Evolutionary conservation across 2,888 invertebrate genomes (phyloP).

Genomic region (Drosophila suboccidentalis): DNA sequence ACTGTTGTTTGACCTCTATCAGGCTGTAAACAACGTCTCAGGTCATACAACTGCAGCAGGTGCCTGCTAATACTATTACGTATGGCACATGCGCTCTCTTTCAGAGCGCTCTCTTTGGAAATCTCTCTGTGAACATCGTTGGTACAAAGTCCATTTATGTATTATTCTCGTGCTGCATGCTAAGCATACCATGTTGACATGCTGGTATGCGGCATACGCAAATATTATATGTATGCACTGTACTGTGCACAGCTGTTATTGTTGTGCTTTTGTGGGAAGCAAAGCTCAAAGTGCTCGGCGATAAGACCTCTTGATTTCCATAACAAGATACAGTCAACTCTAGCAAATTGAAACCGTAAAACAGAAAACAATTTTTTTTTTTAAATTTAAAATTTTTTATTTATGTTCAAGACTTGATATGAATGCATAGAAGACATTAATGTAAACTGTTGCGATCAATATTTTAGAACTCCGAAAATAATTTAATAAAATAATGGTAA

Average conservation of each 20-base stretch:
- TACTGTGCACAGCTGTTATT: slow-evolving; percentile 11
- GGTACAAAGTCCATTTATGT: slow-evolving; percentile 47
- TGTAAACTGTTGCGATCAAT: too few relatives aligned
- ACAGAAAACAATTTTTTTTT: too few relatives aligned
- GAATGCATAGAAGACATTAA: too few relatives aligned
- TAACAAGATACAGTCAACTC: slow-evolving; percentile 11
- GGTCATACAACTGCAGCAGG: slow-evolving; percentile 41
- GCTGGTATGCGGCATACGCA: slow-evolving; percentile 5
- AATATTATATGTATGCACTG: not conserved
- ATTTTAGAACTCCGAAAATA: too few relatives aligned
- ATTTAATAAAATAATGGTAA: not conserved
- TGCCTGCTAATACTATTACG: slow-evolving; percentile 28
- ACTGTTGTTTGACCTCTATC: slow-evolving; percentile 40
- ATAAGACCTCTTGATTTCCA: slow-evolving; percentile 11
- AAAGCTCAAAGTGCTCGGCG: slow-evolving; percentile 6
- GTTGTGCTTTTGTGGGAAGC: slow-evolving; percentile 18
- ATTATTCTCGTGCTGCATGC: slow-evolving; percentile 15
- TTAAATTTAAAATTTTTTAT: too few relatives aligned
- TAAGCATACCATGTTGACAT: slow-evolving; percentile 18
- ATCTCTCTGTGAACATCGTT: slow-evolving; percentile 1
- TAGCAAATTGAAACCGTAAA: not conserved
- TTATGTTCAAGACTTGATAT: too few relatives aligned
- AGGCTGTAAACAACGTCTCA: slow-evolving; percentile 25
- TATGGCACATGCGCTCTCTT: slow-evolving; percentile 35
- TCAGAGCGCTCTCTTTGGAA: slow-evolving; percentile 4